These are phyloP conservation scores for Eumeta japonica DNA, from an alignment of 1,140 invertebrate species.

Conservation along the genomic window DNA sequence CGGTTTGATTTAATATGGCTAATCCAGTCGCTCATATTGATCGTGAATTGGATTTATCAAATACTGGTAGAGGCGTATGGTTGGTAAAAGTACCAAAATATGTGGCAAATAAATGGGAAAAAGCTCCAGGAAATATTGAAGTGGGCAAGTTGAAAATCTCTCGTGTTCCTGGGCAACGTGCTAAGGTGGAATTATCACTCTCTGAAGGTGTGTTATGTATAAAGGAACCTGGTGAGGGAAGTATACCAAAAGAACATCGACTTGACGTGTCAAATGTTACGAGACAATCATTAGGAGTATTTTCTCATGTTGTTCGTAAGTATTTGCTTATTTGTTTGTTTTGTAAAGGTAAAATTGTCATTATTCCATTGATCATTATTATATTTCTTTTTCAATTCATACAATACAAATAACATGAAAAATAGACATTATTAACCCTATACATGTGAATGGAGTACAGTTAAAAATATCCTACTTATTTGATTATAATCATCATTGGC, in stretches of 20 bases:
- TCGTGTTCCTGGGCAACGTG: constrained; percentile 56
- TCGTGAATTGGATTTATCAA: constrained; percentile 82
- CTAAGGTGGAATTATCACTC: constrained; percentile 60
- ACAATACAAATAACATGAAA: no score
- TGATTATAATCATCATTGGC: no score
- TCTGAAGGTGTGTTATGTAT: constrained; percentile 65
- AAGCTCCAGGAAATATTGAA: constrained; percentile 67
- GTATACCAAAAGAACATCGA: constrained; percentile 85
- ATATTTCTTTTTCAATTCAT: no score
- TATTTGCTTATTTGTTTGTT: constrained; percentile 17
- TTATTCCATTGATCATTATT: no score
- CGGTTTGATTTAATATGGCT: no score
- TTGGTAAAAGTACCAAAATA: constrained; percentile 97
- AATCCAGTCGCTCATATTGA: constrained; percentile 58
- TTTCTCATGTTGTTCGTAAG: constrained; percentile 77
- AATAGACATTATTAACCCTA: no score
- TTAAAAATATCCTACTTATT: no score
- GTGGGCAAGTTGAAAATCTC: constrained; percentile 62
- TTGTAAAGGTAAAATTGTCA: no score
- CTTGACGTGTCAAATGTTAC: constrained; percentile 86
- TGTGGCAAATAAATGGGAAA: constrained; percentile 88
- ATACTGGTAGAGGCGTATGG: constrained; percentile 88
- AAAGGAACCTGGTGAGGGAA: constrained; percentile 68
- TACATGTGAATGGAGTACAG: no score
- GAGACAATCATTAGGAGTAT: constrained; percentile 84